A percentile compares a stretch with the other conserved stretches of the same genome.
Conservation (phyloP, 2,888 invertebrate species). For the Drosophila percnosoma region DNA sequence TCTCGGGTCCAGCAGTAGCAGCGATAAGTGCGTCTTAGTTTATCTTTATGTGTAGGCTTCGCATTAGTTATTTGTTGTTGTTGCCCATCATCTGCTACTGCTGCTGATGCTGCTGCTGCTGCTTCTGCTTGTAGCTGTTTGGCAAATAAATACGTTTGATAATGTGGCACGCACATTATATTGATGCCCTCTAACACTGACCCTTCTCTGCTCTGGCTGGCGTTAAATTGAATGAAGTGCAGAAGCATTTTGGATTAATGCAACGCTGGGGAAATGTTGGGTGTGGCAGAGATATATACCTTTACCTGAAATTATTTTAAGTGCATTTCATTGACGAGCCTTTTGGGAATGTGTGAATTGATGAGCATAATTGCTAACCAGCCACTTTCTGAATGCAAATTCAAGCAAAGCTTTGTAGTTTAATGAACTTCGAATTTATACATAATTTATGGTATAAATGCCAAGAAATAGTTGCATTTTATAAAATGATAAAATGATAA, state of each 20-base stretch:
- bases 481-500: background rate
- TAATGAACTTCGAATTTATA: background rate
- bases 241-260: slow-evolving; percentile 20
- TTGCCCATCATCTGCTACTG: background rate
- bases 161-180: slow-evolving; percentile 65
- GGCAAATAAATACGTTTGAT: slow-evolving; percentile 72
- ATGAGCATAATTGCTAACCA: slow-evolving; percentile 1
- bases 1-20: slow-evolving; percentile 26
- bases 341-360: slow-evolving; percentile 1
- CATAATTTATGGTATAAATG: background rate
- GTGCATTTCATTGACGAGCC: slow-evolving; percentile 1
- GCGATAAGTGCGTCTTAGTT: slow-evolving; percentile 70
- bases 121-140: slow-evolving; percentile 44
- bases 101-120: background rate
- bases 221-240: slow-evolving; percentile 59
- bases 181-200: slow-evolving; percentile 45
- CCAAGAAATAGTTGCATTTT: background rate
- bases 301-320: slow-evolving; percentile 7
- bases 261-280: background rate
- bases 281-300: slow-evolving; percentile 1
- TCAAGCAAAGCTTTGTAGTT: background rate
- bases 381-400: background rate
- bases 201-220: slow-evolving; percentile 9
- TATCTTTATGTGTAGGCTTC: slow-evolving; percentile 66
- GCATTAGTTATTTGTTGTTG: slow-evolving; percentile 17